These are phyloP conservation scores for Labroides dimidiatus DNA, from an alignment of 2,797 vertebrate species.

Conservation along the genomic window DNA sequence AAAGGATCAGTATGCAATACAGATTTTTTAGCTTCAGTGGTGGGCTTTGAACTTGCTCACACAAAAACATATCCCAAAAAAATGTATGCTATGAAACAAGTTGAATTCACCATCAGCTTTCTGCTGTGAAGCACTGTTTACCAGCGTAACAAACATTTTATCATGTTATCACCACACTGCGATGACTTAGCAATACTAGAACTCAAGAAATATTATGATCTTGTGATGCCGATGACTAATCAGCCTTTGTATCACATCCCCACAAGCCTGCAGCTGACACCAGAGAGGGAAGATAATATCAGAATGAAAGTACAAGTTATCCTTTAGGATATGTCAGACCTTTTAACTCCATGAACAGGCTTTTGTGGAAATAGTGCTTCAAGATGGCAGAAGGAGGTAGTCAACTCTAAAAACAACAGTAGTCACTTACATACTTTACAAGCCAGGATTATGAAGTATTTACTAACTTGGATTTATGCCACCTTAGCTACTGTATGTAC, in stretches of 20 bases:
- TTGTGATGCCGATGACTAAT: constrained; percentile 51
- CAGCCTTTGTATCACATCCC: constrained; percentile 40
- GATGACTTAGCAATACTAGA: constrained; percentile 23
- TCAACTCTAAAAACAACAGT: not conserved
- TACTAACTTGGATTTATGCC: constrained; percentile 6
- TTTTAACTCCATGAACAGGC: constrained; percentile 30
- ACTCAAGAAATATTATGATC: constrained; percentile 34
- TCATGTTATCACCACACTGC: constrained; percentile 13
- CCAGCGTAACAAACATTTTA: constrained; percentile 2
- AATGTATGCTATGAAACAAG: not conserved
- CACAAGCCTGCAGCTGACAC: constrained; percentile 33
- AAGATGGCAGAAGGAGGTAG: not conserved
- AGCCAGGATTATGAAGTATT: constrained; percentile 4
- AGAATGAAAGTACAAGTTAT: constrained; percentile 51
- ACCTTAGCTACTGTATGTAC: constrained; percentile 19
- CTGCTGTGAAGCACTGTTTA: constrained; percentile 7
- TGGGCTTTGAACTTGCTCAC: no score
- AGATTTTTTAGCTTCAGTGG: no score
- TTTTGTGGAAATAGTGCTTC: constrained; percentile 1
- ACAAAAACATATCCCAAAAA: not conserved
- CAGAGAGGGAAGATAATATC: constrained; percentile 38
- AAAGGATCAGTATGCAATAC: constrained; percentile 18
- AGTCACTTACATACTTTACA: not conserved
- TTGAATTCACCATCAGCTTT: not conserved
- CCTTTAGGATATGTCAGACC: constrained; percentile 46